Conservation (phyloP, 1,140 invertebrate genomes). For the Saccostrea cuccullata region DNA sequence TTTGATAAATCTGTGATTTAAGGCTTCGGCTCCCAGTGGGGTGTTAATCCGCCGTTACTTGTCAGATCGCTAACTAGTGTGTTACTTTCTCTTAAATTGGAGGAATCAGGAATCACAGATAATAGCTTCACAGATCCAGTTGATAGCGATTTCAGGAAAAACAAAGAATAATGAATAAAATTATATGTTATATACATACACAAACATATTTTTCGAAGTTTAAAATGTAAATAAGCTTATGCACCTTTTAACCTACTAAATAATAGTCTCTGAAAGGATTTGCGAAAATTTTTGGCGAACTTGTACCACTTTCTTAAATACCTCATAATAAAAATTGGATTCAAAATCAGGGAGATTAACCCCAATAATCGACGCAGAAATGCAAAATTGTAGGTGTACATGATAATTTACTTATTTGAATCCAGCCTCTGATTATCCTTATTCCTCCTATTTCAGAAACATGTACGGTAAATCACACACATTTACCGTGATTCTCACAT, state of each 20-base stretch:
- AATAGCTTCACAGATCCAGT: neutral
- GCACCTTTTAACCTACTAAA: no score
- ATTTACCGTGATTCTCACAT: neutral
- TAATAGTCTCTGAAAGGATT: no score
- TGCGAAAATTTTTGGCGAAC: no score
- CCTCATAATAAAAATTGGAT: no score
- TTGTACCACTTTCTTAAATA: no score
- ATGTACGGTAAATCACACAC: constrained; percentile 8
- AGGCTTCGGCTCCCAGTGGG: constrained; percentile 9
- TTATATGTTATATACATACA: no score
- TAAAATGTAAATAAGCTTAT: no score
- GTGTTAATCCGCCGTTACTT: neutral
- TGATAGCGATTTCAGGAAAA: no score
- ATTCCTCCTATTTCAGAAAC: neutral
- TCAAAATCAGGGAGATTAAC: neutral
- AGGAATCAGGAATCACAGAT: neutral
- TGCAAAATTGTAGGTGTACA: neutral
- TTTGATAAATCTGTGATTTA: constrained; percentile 32
- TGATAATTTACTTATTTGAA: neutral
- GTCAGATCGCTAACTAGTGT: neutral
- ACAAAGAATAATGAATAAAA: no score
- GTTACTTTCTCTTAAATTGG: neutral
- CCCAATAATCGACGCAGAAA: neutral
- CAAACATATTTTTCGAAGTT: no score
- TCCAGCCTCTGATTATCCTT: neutral